phyloP scores from a whole-genome alignment of 2,888 invertebrate genomes.

The Leucoptera coffeella region DNA sequence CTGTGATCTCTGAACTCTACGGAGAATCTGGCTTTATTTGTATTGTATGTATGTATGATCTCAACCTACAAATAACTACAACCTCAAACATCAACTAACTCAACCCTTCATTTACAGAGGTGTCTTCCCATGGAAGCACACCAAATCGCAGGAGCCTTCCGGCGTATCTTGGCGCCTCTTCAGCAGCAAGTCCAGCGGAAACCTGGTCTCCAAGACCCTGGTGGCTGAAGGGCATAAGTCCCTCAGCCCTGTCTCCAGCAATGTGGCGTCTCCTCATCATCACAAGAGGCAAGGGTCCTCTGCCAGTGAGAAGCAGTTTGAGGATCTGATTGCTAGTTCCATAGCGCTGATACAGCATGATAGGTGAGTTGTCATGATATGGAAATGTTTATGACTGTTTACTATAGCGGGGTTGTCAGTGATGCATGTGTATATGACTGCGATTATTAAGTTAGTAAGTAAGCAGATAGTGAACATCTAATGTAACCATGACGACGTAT shows the following conservation, averaged over 20 bases:
- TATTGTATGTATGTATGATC: too few species aligned
- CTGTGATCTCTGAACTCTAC: too few species aligned
- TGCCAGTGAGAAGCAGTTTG: constrained; percentile 47
- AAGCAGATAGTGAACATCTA: too few species aligned
- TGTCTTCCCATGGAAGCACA: constrained; percentile 49
- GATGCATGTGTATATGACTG: too few species aligned
- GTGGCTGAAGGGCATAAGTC: constrained; percentile 23
- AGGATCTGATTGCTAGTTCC: constrained; percentile 62
- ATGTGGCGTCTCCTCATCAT: constrained; percentile 32
- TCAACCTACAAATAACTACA: too few species aligned
- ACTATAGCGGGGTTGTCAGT: too few species aligned
- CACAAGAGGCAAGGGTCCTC: constrained; percentile 42
- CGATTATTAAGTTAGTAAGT: too few species aligned
- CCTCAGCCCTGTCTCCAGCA: constrained; percentile 27
- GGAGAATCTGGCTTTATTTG: too few species aligned
- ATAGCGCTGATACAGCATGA: constrained; percentile 67
- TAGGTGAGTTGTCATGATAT: too few species aligned
- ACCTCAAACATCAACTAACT: neutral
- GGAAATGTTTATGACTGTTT: too few species aligned
- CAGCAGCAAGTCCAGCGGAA: constrained; percentile 33
- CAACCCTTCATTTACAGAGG: constrained; percentile 31
- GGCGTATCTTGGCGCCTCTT: constrained; percentile 29
- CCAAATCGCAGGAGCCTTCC: constrained; percentile 20
- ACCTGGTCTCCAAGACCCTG: constrained; percentile 20
- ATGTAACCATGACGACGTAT: too few species aligned